Base-by-base conservation (phyloP, 2,888 invertebrate species). In the Tribolium freemani region DNA sequence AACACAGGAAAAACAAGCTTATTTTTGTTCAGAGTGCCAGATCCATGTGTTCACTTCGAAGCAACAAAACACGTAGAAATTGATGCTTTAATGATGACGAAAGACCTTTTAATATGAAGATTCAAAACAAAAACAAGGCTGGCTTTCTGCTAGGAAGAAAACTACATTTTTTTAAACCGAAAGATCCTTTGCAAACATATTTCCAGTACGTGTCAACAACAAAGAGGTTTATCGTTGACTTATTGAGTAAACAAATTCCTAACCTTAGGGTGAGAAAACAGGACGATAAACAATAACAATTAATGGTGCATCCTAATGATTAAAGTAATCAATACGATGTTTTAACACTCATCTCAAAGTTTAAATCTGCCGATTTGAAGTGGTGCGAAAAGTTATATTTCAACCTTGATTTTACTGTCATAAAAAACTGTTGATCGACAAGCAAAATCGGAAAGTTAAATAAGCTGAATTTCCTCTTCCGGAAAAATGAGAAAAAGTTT, bases 281-380 rank as follows among this genome's bases (percentile, higher is more conserved):
- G 9, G 16, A 13, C 16, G 13, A 56, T 58, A 58, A 58, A 58
- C 58, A 58, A 16, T n/a, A 56, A 58, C 16, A 58, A 58, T 45
- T 6, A 9, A n/a, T 16, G 9, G 16, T 4, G 16, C 51, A 20
- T 16, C 3, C 13, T 16, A 13, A 50, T 20, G 51, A 51, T 13
- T 51, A 31, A 56, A 31, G 5, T 10, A 56, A 38, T 38, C 38
- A 8, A 38, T 38, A 38, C 8, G 8, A 38, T 38, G 6, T 9
- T 5, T 8, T 6, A n/a, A n/a, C 38, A 38, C 38, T 38, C n/a
- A 38, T 6, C 8, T 38, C 8, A 38, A 38, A 38, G 38, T 6
- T 38, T 8, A 38, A 38, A 3, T 38, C n/a, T 3, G 38, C 8
- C 8, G 38, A 38, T 38, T 38, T 38, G 2, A 26, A 26, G 26